Conservation (phyloP, 2,888 invertebrate species). For the Maniola hyperantus region DNA sequence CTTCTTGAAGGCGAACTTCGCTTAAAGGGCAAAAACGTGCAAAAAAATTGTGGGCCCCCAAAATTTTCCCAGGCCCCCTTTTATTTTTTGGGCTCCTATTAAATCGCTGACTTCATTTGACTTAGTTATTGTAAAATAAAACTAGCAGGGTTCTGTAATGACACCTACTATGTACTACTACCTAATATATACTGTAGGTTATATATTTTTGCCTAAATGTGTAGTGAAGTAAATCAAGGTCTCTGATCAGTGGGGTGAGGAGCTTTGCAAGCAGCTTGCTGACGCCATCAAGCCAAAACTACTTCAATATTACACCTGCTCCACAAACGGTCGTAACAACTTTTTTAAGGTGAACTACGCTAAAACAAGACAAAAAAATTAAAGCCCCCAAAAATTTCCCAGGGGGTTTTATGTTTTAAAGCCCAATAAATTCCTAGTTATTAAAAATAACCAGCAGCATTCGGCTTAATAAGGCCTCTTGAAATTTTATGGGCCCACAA, state of each 20-base stretch:
- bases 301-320: not conserved
- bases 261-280: no score
- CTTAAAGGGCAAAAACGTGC: constrained; percentile 18
- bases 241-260: no score
- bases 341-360: not conserved
- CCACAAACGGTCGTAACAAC: not conserved
- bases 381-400: not conserved
- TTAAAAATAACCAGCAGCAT: not conserved
- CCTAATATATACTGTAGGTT: no score
- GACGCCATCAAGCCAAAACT: not conserved
- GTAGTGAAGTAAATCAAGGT: no score
- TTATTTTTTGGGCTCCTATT: no score
- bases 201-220: no score
- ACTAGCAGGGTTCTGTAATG: not conserved
- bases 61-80: not conserved
- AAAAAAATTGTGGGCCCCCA: not conserved
- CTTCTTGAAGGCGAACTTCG: constrained; percentile 89
- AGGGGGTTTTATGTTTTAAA: not conserved
- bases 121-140: no score
- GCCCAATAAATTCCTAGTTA: not conserved
- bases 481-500: not conserved
- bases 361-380: not conserved
- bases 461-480: not conserved
- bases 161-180: no score
- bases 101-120: no score